Evolutionary conservation across 35 echinoderm and acorn worm genomes (phyloP).

Genomic region (Apostichopus parvimensis): DNA sequence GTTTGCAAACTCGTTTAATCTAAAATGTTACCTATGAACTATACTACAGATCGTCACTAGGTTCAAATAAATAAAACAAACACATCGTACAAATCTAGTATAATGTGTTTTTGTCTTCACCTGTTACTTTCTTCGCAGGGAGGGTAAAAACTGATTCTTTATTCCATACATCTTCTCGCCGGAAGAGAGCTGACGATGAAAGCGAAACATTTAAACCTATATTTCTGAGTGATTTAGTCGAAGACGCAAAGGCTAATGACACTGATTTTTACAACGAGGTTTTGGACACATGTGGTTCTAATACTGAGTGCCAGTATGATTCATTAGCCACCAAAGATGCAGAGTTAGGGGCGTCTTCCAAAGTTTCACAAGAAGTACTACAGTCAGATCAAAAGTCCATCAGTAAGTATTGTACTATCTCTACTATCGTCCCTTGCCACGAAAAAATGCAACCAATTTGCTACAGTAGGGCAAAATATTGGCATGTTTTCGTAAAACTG

Average conservation of each 20-base stretch:
- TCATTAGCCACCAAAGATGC: constrained; percentile 40
- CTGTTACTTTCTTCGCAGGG: neutral
- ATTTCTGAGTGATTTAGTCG: neutral
- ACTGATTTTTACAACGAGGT: neutral
- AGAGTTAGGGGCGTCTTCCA: constrained; percentile 6
- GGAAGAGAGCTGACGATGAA: neutral
- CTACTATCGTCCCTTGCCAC: too few relatives aligned
- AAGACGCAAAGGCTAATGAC: neutral
- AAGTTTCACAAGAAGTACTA: constrained; percentile 4
- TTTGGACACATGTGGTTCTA: neutral
- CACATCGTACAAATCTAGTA: too few relatives aligned
- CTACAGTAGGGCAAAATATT: too few relatives aligned
- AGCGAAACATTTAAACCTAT: neutral
- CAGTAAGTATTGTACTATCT: neutral
- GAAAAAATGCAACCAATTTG: too few relatives aligned
- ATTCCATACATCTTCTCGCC: constrained; percentile 11
- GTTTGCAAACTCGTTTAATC: too few relatives aligned
- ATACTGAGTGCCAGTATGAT: constrained; percentile 51
- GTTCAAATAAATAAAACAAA: too few relatives aligned
- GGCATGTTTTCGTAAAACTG: too few relatives aligned
- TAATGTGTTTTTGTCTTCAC: too few relatives aligned
- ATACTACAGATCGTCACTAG: too few relatives aligned
- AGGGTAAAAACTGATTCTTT: neutral
- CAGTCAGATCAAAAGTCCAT: constrained; percentile 3
- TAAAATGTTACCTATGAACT: too few relatives aligned